Base-by-base conservation (phyloP, 1,140 invertebrate genomes). In the Dolichoris vasculosae region DNA sequence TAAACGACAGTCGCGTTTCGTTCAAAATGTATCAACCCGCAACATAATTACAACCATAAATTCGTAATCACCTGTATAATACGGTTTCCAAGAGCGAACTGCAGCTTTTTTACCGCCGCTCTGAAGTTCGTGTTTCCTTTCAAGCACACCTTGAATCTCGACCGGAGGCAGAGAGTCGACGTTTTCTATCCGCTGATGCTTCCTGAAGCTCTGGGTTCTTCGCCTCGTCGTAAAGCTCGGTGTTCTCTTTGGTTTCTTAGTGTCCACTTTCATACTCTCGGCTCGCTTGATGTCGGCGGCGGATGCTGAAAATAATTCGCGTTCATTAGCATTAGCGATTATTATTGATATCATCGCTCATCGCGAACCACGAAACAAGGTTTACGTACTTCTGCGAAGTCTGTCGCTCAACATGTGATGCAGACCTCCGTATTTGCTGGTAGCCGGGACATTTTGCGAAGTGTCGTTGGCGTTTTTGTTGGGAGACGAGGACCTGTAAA, bases 91-190 rank as follows among this genome's bases (percentile, higher is more conserved):
- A 0, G 98, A 98, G 9, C 99, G 94, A 20, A 99, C 97, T 0
- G 98, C 97, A 0, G 98, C 98, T 87, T 97, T 96, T 93, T 99
- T 99, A 7, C 98, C 98, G 30, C 98, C 98, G 85, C 96, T 96
- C 87, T 98, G 97, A 7, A 98, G 93, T 88, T 99, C 97, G 90
- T 99, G 98, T 92, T 99, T 99, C 43, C 99, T 95, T 86, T 99
- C 99, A 51, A 99, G 92, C 86, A 96, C 95, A 0, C 98, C 98
- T 94, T 99, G 97, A 77, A 98, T 97, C 91, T 98, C 98, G 0
- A 98, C 97, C 0, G 98, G 97, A 3, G 98, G 98, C 71, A 98
- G 91, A 40, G 95, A 94, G 55, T 97, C 95, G 88, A 96, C 94
- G 83, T 95, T 95, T 85, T 96, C 96, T 89, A 96, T 94, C 80